Base-by-base conservation (phyloP, 2,797 vertebrate species). In the Oreochromis grahami region DNA sequence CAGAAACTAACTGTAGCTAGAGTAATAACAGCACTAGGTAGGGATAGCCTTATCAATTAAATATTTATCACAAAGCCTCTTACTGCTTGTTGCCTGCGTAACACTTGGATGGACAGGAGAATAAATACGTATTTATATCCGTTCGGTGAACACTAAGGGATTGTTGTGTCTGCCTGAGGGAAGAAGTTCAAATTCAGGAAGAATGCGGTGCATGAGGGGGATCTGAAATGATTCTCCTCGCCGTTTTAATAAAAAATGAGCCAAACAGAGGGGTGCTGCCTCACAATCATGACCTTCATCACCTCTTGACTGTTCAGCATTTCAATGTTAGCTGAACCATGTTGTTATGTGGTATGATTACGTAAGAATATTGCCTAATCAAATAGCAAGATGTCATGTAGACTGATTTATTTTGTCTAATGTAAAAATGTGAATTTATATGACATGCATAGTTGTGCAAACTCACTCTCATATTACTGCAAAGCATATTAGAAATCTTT, bases 51-150 rank as follows among this genome's bases (percentile, higher is more conserved):
- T 52, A 77, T 85, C 41, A 68, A 83, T 87, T 53, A 87, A 91
- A 79, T 48, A 91, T 89, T 56, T 38, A 86, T 76, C 70, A 52
- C 32, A 12, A 77, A 78, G 65, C 21, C 51, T 52, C 34, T 78
- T 81, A 82, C 72, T 85, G 77, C 79, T 58, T 76, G 45, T 83
- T 82, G 77, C 34, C 84, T n/a, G 50, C 72, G 48, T 74, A 82
- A 77, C 76, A 79, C 43, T 38, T 32, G 50, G 77, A 89, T 15
- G 78, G 86, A 83, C 48, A 50, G 82, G 52, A 82, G 74, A 89
- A 84, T 90, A 85, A 89, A 89, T 84, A 82, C 2, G 19, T 81
- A 83, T 88, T 91, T 81, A 76, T 86, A 77, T 87, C 68, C 60
- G 58, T 89, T 87, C n/a, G 8, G 43, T 52, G 72, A 92, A 82